A percentile compares a stretch with the other conserved stretches of the same genome.
These are phyloP conservation scores for Chionis minor DNA, from an alignment of 2,113 vertebrate genomes.

Conservation along the genomic window DNA sequence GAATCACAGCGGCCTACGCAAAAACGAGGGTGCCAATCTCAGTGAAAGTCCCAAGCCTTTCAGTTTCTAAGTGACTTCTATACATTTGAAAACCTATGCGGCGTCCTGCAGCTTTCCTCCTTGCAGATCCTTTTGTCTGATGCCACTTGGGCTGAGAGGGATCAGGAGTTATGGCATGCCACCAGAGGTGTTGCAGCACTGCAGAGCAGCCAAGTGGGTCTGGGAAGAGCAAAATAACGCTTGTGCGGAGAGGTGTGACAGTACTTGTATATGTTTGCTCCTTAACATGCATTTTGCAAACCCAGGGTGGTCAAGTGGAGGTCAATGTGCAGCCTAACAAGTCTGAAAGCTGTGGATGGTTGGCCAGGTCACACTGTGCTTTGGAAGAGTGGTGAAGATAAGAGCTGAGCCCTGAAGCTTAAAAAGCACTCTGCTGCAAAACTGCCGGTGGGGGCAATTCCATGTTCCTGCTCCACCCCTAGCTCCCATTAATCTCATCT, in stretches of 20 bases:
- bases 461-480: background rate
- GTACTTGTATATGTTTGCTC: background rate
- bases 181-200: background rate
- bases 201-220: background rate
- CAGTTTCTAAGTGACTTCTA: background rate
- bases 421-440: rapidly evolving
- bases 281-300: background rate
- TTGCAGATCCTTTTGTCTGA: background rate
- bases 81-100: rapidly evolving
- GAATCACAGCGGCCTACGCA: background rate
- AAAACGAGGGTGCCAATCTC: background rate
- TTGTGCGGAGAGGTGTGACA: rapidly evolving
- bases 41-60: background rate
- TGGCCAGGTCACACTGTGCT: rapidly evolving
- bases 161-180: background rate
- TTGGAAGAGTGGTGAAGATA: background rate
- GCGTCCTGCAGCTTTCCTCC: background rate
- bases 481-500: background rate
- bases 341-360: background rate
- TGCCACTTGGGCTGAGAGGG: background rate
- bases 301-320: background rate
- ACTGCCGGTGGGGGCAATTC: background rate
- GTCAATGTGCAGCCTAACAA: background rate
- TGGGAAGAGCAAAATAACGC: background rate
- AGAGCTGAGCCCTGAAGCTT: background rate